A percentile compares a stretch with the other conserved stretches of the same genome.
Conservation (phyloP, 2,888 invertebrate species). For the Halictus quadricinctus region DNA sequence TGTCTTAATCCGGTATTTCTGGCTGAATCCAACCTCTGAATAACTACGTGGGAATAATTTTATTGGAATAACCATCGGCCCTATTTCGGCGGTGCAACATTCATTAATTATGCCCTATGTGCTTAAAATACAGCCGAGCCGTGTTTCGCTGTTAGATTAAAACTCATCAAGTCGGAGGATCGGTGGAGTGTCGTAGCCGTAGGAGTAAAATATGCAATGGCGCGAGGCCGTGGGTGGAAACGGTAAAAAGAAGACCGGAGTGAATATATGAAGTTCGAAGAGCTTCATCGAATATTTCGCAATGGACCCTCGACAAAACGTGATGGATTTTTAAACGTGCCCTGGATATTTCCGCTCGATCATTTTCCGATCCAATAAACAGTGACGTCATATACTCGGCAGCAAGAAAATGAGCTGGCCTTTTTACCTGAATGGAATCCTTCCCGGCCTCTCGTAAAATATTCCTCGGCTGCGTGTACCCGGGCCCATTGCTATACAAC, state of each 20-base stretch:
- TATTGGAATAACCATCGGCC: not conserved
- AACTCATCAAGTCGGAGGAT: slow-evolving; percentile 36
- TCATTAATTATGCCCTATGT: not conserved
- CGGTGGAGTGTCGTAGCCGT: slow-evolving; percentile 13
- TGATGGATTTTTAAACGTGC: slow-evolving; percentile 68
- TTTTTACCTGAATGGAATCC: slow-evolving; percentile 77
- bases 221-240: not conserved
- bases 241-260: not conserved
- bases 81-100: not conserved
- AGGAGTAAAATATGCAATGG: slow-evolving; percentile 21
- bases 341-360: slow-evolving; percentile 61
- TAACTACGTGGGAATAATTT: not conserved
- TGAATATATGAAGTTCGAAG: slow-evolving; percentile 53
- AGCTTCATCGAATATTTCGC: slow-evolving; percentile 64
- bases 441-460: slow-evolving; percentile 83
- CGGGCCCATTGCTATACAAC: slow-evolving; percentile 91
- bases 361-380: slow-evolving; percentile 68
- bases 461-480: slow-evolving; percentile 87
- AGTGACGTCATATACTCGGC: slow-evolving; percentile 46
- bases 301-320: slow-evolving; percentile 50
- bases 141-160: slow-evolving; percentile 14
- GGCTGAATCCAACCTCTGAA: not conserved
- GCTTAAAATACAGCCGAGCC: not conserved
- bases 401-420: slow-evolving; percentile 36
- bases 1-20: too few relatives aligned